These are phyloP conservation scores for Chesias legatella DNA, from an alignment of 2,888 invertebrate species.

Conservation along the genomic window DNA sequence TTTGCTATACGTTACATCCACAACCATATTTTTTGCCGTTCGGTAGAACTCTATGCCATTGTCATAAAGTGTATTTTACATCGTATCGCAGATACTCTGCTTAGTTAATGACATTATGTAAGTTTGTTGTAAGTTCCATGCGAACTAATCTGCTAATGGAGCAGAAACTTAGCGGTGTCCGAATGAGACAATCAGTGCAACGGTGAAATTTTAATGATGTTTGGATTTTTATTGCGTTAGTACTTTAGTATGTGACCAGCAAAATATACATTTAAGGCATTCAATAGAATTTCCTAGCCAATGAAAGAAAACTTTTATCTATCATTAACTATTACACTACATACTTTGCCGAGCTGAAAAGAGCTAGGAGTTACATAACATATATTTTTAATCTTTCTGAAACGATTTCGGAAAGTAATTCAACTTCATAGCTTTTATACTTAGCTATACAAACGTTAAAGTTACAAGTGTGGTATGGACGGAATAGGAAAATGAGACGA, in stretches of 20 bases:
- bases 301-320: too few relatives aligned
- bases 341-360: too few relatives aligned
- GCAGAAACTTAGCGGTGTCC: constrained; percentile 43
- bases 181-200: constrained; percentile 43
- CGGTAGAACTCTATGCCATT: constrained; percentile 1
- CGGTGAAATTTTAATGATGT: constrained; percentile 17
- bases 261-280: not conserved
- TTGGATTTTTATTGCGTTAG: not conserved
- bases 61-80: constrained; percentile 21
- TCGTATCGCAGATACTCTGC: constrained; percentile 7
- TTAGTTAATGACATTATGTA: constrained; percentile 43
- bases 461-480: constrained; percentile 9
- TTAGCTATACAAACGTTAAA: constrained; percentile 11
- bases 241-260: not conserved
- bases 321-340: too few relatives aligned
- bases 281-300: too few relatives aligned
- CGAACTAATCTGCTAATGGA: constrained; percentile 66
- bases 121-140: constrained; percentile 45
- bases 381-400: too few relatives aligned
- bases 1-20: constrained; percentile 7
- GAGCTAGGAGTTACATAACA: too few relatives aligned
- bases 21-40: constrained; percentile 1
- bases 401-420: too few relatives aligned
- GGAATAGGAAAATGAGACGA: constrained; percentile 21
- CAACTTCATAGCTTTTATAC: too few relatives aligned